Evolutionary conservation across 2,888 invertebrate genomes (phyloP).

Genomic region (Acanthacorydalis orientalis): DNA sequence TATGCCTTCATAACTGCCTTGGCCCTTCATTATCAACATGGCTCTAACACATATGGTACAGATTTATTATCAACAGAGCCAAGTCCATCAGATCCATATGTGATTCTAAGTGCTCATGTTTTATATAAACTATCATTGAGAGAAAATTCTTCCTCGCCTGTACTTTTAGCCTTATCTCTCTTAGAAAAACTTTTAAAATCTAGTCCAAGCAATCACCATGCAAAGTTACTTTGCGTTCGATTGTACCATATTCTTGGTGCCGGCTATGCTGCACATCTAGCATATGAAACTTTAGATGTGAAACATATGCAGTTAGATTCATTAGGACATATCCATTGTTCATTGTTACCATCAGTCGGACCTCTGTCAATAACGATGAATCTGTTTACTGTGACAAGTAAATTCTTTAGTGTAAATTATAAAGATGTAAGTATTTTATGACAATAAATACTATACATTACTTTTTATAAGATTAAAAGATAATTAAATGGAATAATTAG

Average conservation of each 20-base stretch:
- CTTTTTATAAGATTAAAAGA: neutral
- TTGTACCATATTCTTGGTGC: slow-evolving; percentile 67
- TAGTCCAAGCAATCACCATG: slow-evolving; percentile 79
- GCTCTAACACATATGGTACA: slow-evolving; percentile 33
- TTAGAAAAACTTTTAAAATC: slow-evolving; percentile 55
- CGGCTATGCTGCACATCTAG: slow-evolving; percentile 50
- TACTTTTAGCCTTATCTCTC: slow-evolving; percentile 47
- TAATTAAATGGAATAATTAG: neutral
- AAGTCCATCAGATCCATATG: slow-evolving; percentile 64
- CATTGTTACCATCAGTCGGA: slow-evolving; percentile 55
- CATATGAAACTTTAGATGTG: slow-evolving; percentile 66
- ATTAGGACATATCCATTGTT: slow-evolving; percentile 68
- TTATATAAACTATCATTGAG: slow-evolving; percentile 38
- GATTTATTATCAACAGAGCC: slow-evolving; percentile 50
- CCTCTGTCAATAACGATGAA: slow-evolving; percentile 50
- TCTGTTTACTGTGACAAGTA: slow-evolving; percentile 57
- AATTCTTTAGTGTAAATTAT: slow-evolving; percentile 75
- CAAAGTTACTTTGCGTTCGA: slow-evolving; percentile 67
- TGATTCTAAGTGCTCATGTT: slow-evolving; percentile 58
- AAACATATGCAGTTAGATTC: slow-evolving; percentile 91
- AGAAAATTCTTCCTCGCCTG: slow-evolving; percentile 33
- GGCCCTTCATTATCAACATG: slow-evolving; percentile 47
- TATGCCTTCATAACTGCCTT: slow-evolving; percentile 42
- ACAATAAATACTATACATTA: neutral
- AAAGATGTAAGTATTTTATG: slow-evolving; percentile 55